These are phyloP conservation scores for Semibalanus balanoides DNA, from an alignment of 1,140 invertebrate species.

Conservation along the genomic window DNA sequence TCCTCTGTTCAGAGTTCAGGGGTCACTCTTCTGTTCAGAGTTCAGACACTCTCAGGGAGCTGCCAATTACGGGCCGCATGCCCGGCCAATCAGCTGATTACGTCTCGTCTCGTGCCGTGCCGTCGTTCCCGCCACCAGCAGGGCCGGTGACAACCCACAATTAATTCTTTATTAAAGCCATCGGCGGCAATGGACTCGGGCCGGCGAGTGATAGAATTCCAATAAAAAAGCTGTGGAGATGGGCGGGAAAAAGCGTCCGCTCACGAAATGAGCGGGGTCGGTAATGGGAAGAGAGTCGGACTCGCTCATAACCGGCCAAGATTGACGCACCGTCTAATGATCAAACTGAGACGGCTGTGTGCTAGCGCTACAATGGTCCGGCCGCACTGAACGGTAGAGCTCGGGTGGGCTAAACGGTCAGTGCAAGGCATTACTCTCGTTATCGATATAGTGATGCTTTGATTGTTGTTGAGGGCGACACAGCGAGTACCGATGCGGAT, in stretches of 20 bases:
- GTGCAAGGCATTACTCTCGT: too few species aligned
- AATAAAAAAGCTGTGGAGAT: background rate
- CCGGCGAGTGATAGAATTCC: background rate
- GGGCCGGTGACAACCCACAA: background rate
- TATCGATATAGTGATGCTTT: too few species aligned
- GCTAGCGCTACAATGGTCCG: too few species aligned
- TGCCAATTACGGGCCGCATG: background rate
- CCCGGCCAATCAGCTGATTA: background rate
- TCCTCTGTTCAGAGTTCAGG: too few species aligned
- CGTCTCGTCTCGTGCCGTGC: background rate
- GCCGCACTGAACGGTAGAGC: too few species aligned
- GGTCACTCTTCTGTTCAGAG: too few species aligned
- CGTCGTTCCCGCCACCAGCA: background rate
- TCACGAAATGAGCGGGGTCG: background rate
- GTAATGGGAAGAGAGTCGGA: background rate
- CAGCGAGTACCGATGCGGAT: too few species aligned
- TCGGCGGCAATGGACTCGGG: background rate
- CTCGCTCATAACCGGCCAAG: background rate
- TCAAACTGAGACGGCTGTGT: background rate
- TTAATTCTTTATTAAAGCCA: constrained; percentile 3
- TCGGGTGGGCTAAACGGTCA: too few species aligned
- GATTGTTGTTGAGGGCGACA: too few species aligned
- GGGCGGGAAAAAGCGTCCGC: background rate
- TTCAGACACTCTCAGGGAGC: too few species aligned
- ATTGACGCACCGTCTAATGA: background rate